These are phyloP conservation scores for Cyanocitta stelleri DNA, from an alignment of 2,113 vertebrate genomes.

Conservation along the genomic window DNA sequence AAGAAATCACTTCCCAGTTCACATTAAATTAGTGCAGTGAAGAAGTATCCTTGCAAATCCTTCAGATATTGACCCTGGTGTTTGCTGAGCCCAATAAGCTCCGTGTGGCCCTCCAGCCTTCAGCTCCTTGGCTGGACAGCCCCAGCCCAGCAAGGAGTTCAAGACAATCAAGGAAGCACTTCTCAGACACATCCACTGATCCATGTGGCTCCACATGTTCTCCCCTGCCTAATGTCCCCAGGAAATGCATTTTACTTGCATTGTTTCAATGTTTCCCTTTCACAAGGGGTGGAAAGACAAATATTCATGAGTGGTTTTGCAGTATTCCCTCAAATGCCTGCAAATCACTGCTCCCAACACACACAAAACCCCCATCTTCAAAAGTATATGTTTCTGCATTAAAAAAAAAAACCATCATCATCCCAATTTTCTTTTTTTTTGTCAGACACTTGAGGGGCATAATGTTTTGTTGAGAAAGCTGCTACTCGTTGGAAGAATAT, in stretches of 20 bases:
- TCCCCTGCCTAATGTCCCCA: rapidly evolving
- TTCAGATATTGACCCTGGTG: not conserved
- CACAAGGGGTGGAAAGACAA: not conserved
- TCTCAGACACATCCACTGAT: not conserved
- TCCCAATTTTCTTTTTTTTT: not conserved
- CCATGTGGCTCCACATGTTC: rapidly evolving
- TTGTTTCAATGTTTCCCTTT: not conserved
- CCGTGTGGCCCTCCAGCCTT: rapidly evolving
- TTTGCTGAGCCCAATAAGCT: not conserved
- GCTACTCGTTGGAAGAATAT: not conserved
- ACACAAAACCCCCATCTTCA: not conserved
- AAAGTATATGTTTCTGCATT: not conserved
- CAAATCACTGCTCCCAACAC: not conserved
- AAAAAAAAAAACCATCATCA: not conserved
- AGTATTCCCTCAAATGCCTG: not conserved
- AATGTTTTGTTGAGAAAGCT: not conserved
- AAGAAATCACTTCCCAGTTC: not conserved
- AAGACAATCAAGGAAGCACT: not conserved
- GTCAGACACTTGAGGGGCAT: not conserved
- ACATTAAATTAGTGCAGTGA: not conserved
- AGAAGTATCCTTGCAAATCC: not conserved
- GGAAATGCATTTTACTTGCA: not conserved
- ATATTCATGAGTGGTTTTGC: not conserved
- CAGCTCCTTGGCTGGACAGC: not conserved
- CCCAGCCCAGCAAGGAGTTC: not conserved